A percentile compares a stretch with the other conserved stretches of the same genome.
These are phyloP conservation scores for Echeneis naucrates DNA, from an alignment of 2,797 vertebrate genomes.

Conservation along the genomic window DNA sequence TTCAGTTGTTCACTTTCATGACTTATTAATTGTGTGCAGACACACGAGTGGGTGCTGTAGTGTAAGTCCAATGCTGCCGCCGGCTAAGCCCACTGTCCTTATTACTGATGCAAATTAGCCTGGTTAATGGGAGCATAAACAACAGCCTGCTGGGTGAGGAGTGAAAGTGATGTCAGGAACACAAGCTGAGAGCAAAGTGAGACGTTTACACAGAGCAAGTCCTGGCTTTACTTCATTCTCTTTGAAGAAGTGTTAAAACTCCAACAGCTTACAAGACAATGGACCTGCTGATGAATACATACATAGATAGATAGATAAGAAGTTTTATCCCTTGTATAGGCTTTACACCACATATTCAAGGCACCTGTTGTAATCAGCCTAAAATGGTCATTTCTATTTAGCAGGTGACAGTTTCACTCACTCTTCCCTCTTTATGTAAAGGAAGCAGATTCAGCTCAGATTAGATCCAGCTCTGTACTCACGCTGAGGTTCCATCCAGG, in stretches of 20 bases:
- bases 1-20: conserved; percentile 46
- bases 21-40: conserved; percentile 62
- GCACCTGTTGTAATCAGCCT: background rate
- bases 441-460: background rate
- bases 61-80: background rate
- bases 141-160: background rate
- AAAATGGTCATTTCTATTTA: background rate
- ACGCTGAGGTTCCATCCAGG: conserved; percentile 12
- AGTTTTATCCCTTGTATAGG: too few species aligned
- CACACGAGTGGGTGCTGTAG: conserved; percentile 18
- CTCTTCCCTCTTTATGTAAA: background rate
- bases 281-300: too few species aligned
- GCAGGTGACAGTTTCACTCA: conserved; percentile 40
- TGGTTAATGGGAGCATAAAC: conserved; percentile 2
- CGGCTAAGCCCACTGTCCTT: background rate
- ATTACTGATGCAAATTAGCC: conserved; percentile 16
- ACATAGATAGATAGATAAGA: conserved; percentile 13
- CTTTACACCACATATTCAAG: background rate
- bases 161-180: conserved; percentile 10
- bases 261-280: too few species aligned
- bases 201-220: background rate
- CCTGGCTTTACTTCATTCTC: background rate
- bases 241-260: too few species aligned
- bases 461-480: conserved; percentile 10
- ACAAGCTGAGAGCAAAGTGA: conserved; percentile 12